Evolutionary conservation across 2,113 vertebrate genomes (phyloP).

Genomic region (Amazona vittata): DNA sequence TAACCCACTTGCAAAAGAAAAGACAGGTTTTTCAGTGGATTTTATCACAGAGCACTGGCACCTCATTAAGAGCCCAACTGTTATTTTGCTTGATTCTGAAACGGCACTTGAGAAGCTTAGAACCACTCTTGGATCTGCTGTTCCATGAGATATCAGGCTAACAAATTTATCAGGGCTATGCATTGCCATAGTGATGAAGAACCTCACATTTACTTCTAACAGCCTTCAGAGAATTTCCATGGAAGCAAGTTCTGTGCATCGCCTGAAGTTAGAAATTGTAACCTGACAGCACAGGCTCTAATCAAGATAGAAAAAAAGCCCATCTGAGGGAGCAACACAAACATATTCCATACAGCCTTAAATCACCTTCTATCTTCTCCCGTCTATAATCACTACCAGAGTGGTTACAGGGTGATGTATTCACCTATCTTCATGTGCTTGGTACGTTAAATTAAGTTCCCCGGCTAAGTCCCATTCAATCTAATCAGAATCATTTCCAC

Average conservation of each 20-base stretch:
- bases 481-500: not conserved
- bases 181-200: not conserved
- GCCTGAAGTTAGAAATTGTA: not conserved
- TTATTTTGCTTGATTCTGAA: not conserved
- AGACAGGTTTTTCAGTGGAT: not conserved
- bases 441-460: not conserved
- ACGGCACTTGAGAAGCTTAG: not conserved
- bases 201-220: not conserved
- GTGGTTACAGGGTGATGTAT: not conserved
- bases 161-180: not conserved
- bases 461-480: not conserved
- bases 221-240: not conserved
- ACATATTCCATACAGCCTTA: not conserved
- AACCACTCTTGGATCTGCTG: not conserved
- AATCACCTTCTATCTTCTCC: not conserved
- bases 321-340: not conserved
- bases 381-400: not conserved
- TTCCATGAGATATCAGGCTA: not conserved
- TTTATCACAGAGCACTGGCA: not conserved
- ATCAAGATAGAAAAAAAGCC: not conserved
- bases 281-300: not conserved
- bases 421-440: not conserved
- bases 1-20: not conserved
- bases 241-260: not conserved
- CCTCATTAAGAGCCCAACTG: fast-evolving